These are phyloP conservation scores for Pitta sordida DNA, from an alignment of 2,113 vertebrate species.

Conservation along the genomic window DNA sequence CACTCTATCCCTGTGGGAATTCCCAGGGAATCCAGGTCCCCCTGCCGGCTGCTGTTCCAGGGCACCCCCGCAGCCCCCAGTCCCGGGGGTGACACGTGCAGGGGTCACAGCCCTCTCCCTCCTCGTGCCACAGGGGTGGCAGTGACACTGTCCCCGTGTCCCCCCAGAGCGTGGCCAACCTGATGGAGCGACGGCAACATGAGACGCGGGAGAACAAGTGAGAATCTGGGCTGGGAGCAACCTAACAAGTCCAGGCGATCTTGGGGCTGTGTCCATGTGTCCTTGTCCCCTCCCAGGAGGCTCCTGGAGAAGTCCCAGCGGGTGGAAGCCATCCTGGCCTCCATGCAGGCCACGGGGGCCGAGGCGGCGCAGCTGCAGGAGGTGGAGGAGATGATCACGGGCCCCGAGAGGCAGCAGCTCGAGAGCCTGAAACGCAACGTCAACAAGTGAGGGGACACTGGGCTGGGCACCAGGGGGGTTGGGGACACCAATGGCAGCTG, in stretches of 20 bases:
- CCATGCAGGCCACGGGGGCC: slow-evolving; percentile 89
- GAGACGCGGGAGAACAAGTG: slow-evolving; percentile 94
- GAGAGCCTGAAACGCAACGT: slow-evolving; percentile 85
- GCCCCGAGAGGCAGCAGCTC: slow-evolving; percentile 88
- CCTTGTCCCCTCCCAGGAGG: slow-evolving; percentile 66
- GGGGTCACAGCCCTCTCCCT: background rate
- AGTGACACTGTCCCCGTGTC: too few relatives aligned
- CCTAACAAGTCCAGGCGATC: background rate
- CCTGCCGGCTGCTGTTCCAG: background rate
- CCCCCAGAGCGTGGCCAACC: slow-evolving; percentile 86
- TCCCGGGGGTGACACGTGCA: rapidly evolving
- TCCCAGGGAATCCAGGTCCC: background rate
- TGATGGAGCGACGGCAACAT: slow-evolving; percentile 86
- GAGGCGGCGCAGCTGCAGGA: slow-evolving; percentile 87
- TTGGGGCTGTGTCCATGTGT: rapidly evolving
- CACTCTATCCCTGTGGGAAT: rapidly evolving
- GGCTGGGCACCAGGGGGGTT: too few relatives aligned
- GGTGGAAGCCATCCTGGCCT: slow-evolving; percentile 92
- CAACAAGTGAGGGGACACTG: slow-evolving; percentile 80
- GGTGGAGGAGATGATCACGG: slow-evolving; percentile 97
- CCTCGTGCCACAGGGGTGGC: background rate
- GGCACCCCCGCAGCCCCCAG: too few relatives aligned
- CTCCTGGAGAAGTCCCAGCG: slow-evolving; percentile 94
- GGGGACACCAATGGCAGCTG: too few relatives aligned
- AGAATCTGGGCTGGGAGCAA: rapidly evolving